These are phyloP conservation scores for Aix galericulata DNA, from an alignment of 2,113 vertebrate genomes.

Conservation along the genomic window DNA sequence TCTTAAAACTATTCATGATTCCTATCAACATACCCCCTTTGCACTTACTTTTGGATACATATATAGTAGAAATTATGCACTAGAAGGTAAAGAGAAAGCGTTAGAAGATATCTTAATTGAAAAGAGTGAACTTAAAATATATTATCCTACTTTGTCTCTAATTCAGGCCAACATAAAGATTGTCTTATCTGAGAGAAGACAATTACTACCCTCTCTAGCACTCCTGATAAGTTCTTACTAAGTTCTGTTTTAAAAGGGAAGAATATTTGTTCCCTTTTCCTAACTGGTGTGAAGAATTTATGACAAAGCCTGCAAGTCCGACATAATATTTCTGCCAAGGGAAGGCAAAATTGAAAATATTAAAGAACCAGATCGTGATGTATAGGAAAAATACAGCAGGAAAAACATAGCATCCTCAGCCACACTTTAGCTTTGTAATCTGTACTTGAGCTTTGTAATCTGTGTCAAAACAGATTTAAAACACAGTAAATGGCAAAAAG, in stretches of 20 bases:
- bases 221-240: background rate
- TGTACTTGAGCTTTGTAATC: background rate
- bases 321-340: background rate
- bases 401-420: background rate
- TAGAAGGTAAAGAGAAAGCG: background rate
- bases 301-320: background rate
- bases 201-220: background rate
- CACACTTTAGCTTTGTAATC: background rate
- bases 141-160: background rate
- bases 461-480: background rate
- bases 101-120: background rate
- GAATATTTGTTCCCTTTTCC: background rate
- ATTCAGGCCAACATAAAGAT: background rate
- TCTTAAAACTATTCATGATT: background rate
- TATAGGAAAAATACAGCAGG: background rate
- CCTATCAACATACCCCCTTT: background rate
- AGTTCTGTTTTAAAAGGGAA: background rate
- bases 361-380: background rate
- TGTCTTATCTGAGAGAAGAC: background rate
- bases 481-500: background rate
- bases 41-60: background rate
- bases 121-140: background rate
- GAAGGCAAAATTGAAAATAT: background rate
- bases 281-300: background rate
- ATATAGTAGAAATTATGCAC: background rate